Percentiles rank a stretch among this genome's conserved stretches.
Conservation (phyloP, 2,797 vertebrate species). For the Pipistrellus pygmaeus region DNA sequence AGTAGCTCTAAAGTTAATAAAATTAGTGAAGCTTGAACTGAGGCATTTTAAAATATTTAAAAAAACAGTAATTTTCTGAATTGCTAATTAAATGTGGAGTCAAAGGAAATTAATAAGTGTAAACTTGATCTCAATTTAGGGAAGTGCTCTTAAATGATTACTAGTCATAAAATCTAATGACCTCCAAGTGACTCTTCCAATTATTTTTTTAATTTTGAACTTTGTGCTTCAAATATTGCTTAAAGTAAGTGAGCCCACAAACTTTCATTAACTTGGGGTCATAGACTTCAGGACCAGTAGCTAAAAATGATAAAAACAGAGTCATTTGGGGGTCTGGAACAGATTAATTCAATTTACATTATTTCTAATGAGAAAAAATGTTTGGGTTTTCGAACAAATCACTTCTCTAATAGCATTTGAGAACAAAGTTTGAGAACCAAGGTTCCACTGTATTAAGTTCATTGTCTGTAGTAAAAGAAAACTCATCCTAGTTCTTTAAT, state of each 20-base stretch:
- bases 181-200: slow-evolving; percentile 61
- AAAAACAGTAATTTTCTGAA: slow-evolving; percentile 69
- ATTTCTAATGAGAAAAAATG: neutral
- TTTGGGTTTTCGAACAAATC: neutral
- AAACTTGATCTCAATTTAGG: slow-evolving; percentile 67
- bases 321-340: neutral
- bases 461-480: slow-evolving; percentile 53
- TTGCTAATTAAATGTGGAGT: slow-evolving; percentile 64
- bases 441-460: neutral
- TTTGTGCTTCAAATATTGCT: slow-evolving; percentile 56
- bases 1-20: slow-evolving; percentile 61
- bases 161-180: slow-evolving; percentile 67
- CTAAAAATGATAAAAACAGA: slow-evolving; percentile 47
- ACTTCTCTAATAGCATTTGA: neutral
- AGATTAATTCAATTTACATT: neutral
- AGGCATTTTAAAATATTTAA: slow-evolving; percentile 45
- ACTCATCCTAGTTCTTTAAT: slow-evolving; percentile 45
- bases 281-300: slow-evolving; percentile 40
- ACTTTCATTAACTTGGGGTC: slow-evolving; percentile 33
- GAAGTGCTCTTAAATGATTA: slow-evolving; percentile 62
- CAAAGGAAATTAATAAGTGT: slow-evolving; percentile 66
- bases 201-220: slow-evolving; percentile 71
- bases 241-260: slow-evolving; percentile 48
- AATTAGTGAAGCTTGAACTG: slow-evolving; percentile 60
- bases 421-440: neutral